Percentiles rank a stretch among this genome's conserved stretches.
Evolutionary conservation across 2,113 vertebrate genomes (phyloP).

Genomic region (Nerophis lumbriciformis): DNA sequence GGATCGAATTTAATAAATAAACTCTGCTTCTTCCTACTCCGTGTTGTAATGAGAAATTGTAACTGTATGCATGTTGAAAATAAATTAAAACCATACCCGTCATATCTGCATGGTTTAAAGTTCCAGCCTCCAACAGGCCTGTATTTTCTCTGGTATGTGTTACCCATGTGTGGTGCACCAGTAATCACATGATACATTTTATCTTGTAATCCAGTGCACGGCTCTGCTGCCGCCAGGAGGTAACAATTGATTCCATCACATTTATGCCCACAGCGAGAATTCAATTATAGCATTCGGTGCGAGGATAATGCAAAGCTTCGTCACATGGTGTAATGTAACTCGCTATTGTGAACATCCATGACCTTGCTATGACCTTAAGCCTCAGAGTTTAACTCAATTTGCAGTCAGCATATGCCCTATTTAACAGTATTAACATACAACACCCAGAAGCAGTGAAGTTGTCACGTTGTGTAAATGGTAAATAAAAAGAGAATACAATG

Average conservation of each 20-base stretch:
- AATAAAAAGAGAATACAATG: too few species aligned
- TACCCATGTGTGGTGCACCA: neutral
- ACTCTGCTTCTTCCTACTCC: too few species aligned
- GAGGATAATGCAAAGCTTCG: slow-evolving; percentile 26
- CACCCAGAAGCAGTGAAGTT: too few species aligned
- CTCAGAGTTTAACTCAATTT: slow-evolving; percentile 22
- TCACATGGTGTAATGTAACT: slow-evolving; percentile 19
- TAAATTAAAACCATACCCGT: too few species aligned
- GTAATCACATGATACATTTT: slow-evolving; percentile 14
- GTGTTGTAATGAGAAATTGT: too few species aligned
- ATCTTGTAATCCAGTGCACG: slow-evolving; percentile 10
- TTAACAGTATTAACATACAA: slow-evolving; percentile 20
- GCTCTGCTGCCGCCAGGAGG: slow-evolving; percentile 26
- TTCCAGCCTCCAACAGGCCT: slow-evolving; percentile 58
- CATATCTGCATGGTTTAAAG: slow-evolving; percentile 76
- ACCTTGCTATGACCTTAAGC: slow-evolving; percentile 8
- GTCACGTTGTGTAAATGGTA: too few species aligned
- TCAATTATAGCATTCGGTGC: slow-evolving; percentile 44
- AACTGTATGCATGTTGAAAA: too few species aligned
- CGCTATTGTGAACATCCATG: slow-evolving; percentile 13
- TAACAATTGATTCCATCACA: slow-evolving; percentile 45
- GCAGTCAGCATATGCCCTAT: slow-evolving; percentile 1
- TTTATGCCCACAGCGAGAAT: slow-evolving; percentile 44
- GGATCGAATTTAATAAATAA: too few species aligned
- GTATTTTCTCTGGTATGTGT: too few species aligned